Conservation (phyloP, 2,888 invertebrate genomes). For the Parnassius apollo region DNA sequence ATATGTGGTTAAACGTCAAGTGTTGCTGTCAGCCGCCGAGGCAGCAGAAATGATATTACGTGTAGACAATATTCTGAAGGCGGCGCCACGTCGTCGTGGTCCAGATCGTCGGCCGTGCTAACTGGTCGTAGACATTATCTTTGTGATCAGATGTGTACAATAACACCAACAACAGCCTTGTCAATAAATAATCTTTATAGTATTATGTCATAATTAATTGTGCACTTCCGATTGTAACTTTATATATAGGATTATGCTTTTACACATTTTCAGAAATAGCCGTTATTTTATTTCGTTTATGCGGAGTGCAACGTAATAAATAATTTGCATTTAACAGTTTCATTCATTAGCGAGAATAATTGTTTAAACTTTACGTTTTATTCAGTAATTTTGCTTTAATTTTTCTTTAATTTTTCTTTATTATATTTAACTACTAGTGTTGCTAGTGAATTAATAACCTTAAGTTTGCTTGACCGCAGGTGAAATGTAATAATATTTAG, state of each 20-base stretch:
- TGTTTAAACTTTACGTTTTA: conserved; percentile 4
- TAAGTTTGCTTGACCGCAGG: conserved; percentile 57
- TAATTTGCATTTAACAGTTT: conserved; percentile 27
- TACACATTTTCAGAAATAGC: conserved; percentile 20
- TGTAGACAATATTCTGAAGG: conserved; percentile 97
- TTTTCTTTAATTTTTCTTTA: background rate
- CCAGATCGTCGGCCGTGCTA: conserved; percentile 93
- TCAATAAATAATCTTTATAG: no score
- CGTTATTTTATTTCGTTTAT: conserved; percentile 27
- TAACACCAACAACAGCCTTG: background rate
- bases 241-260: conserved; percentile 13
- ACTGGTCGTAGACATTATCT: conserved; percentile 15
- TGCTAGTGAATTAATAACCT: conserved; percentile 49
- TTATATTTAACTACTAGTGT: conserved; percentile 39
- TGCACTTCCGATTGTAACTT: conserved; percentile 5
- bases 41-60: conserved; percentile 99
- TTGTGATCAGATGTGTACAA: conserved; percentile 7
- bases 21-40: conserved; percentile 95
- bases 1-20: conserved; percentile 97
- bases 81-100: conserved; percentile 92
- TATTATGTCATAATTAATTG: background rate
- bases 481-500: conserved; percentile 60
- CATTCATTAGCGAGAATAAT: conserved; percentile 1
- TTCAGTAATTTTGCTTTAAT: conserved; percentile 6
- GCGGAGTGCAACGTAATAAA: conserved; percentile 23